Evolutionary conservation across 2,888 invertebrate species (phyloP), one percentile per base, ranked within the genome.

Genomic region (Tenthredo mesomela): DNA sequence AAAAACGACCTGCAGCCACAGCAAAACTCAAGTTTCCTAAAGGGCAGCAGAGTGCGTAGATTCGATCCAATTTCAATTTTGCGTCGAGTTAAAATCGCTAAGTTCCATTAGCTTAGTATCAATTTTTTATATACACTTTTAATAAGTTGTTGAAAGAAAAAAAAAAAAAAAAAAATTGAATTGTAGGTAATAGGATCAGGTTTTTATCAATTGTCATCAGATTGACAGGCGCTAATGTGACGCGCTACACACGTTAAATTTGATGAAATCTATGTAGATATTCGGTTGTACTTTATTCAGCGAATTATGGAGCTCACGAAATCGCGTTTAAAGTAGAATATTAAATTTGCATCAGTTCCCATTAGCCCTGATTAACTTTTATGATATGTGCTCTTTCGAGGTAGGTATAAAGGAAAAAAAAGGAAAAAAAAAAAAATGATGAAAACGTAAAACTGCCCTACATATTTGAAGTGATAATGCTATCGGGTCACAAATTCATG

Each of bases 321-420:
- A 43, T 47, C 43, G 25, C 25, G 47, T 15, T 50, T 50, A 29
- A 54, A 33, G 7, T 33, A 29, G 9, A 50, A 77, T 77, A 54
- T 77, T 10, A 77, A 77, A 77, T 54, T 25, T 54, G 33, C 54
- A 54, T 29, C 29, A n/a, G 50, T 7, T 54, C 54, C 18, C 33
- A 77, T 77, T 33, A 77, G 5, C 21, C 2, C 33, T 77, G 77
- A 77, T 77, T 54, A 77, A 25, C 29, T 77, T 77, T 77, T 33
- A 77, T 50, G 50, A 77, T 12, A 9, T 9, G 77, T 50, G 77
- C 15, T 50, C 25, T 77, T 33, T 0, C 77, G n/a, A n/a, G n/a
- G 18, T 9, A 21, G 21, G 12, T 67, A 1, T 6, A 1, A 18
- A 67, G 4, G 1, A 15, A 15, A 33, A 33, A 18, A 1, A 5